Conservation (phyloP, 2,888 invertebrate genomes). For the Orthosia cruda region DNA sequence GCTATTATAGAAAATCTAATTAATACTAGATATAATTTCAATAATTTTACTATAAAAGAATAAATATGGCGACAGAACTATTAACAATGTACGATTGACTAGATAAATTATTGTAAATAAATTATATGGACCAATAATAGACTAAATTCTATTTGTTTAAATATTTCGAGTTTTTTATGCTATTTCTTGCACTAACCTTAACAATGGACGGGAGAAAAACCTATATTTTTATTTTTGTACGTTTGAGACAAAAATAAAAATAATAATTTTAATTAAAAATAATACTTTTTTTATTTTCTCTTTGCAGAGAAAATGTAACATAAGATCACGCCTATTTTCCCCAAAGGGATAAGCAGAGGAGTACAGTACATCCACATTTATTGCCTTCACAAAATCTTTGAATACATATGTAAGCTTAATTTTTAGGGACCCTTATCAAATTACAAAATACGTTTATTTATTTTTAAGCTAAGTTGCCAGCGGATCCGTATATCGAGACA, state of each 20-base stretch:
- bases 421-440: conserved; percentile 34
- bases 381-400: conserved; percentile 7
- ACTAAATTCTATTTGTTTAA: not conserved
- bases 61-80: conserved; percentile 9
- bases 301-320: not conserved
- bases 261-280: conserved; percentile 10
- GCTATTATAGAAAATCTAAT: not conserved
- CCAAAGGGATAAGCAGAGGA: not conserved
- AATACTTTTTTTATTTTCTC: not conserved
- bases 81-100: conserved; percentile 28
- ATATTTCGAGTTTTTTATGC: conserved; percentile 15
- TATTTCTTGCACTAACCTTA: conserved; percentile 46
- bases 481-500: conserved; percentile 54
- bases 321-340: not conserved
- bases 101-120: conserved; percentile 19
- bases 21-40: conserved; percentile 11
- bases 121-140: not conserved
- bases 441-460: conserved; percentile 65
- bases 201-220: conserved; percentile 31
- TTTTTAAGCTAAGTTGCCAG: conserved; percentile 58
- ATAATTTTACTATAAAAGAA: not conserved
- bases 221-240: conserved; percentile 15
- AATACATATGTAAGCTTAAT: conserved; percentile 12
- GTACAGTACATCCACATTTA: too few relatives aligned
- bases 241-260: conserved; percentile 13